Base-by-base conservation (phyloP, 2,113 vertebrate genomes). In the Petaurus breviceps region DNA sequence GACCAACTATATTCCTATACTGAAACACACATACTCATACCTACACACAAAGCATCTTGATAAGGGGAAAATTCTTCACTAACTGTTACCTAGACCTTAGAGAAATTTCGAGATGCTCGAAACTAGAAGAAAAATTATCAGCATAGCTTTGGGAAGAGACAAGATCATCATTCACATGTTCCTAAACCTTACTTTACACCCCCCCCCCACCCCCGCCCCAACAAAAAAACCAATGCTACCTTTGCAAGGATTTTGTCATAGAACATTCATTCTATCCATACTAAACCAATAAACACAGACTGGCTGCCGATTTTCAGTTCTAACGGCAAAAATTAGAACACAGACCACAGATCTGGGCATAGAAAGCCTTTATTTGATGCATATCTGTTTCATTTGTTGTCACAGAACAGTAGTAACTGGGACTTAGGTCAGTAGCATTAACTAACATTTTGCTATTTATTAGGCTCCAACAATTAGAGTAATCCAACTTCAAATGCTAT, bases 321-420 rank as follows among this genome's bases (percentile, higher is more conserved):
- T 93, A 97, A 94, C 91, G 90, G 25, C 9, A 90, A 95, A 96
- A 25, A n/a, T 84, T 51, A 92, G 51, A 94, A 92, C 61, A n/a
- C 7, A 77, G 31, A 7, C 37, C 16, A 95, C 50, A 97, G 49
- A 53, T 19, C 49, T 51, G n/a, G 95, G 93, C 55, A 77, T 92
- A 61, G 37, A 95, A 96, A 93, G 90, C 89, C 55, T 97, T 98
- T 97, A 97, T 97, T 95, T 95, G 57, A 43, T 14, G 37, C 91
- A 50, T 94, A 90, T 28, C 1, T 9, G 89, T 6, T 90, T 28
- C 31, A 52, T 68, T 95, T 54, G 53, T 68, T 19, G 93, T 43
- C 50, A 93, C 23, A 46, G 90, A 43, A 22, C 31, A 61, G 90
- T n/a, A n/a, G 47, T 61, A 77, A 91, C 26, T 52, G 77, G 16